A percentile compares a stretch with the other conserved stretches of the same genome.
Conservation (phyloP, 2,797 vertebrate genomes). For the Geotria australis region DNA sequence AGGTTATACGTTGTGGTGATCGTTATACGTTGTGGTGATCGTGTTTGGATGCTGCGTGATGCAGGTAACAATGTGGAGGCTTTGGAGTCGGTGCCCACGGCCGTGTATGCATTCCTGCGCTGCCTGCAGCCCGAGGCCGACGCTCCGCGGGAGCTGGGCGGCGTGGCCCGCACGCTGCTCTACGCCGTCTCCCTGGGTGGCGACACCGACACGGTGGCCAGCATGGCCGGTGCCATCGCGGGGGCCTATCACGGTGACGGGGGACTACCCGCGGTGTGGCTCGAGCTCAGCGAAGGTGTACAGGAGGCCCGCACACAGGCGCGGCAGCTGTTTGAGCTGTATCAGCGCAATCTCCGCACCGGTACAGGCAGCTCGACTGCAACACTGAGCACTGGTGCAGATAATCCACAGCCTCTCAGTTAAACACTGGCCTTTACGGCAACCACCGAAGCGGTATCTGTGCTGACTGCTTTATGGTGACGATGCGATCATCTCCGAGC, state of each 20-base stretch:
- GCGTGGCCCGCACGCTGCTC: constrained; percentile 55
- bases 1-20: too few relatives aligned
- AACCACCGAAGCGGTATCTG: too few relatives aligned
- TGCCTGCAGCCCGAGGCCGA: constrained; percentile 52
- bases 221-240: constrained; percentile 88
- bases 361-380: too few relatives aligned
- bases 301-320: constrained; percentile 42
- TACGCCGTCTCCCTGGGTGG: constrained; percentile 77
- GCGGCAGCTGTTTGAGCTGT: constrained; percentile 28
- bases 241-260: constrained; percentile 72
- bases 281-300: constrained; percentile 49
- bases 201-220: constrained; percentile 94
- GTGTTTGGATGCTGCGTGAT: not conserved
- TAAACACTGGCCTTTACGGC: too few relatives aligned
- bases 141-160: constrained; percentile 37
- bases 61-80: constrained; percentile 75
- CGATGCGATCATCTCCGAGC: too few relatives aligned
- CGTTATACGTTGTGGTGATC: not conserved
- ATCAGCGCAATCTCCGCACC: constrained; percentile 3
- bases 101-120: constrained; percentile 77
- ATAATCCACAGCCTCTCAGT: too few relatives aligned
- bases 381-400: too few relatives aligned
- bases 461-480: too few relatives aligned
- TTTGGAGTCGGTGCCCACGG: constrained; percentile 70
- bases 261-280: constrained; percentile 40